Evolutionary conservation across 1,140 invertebrate genomes (phyloP).

Genomic region (Phenacoccus solenopsis): DNA sequence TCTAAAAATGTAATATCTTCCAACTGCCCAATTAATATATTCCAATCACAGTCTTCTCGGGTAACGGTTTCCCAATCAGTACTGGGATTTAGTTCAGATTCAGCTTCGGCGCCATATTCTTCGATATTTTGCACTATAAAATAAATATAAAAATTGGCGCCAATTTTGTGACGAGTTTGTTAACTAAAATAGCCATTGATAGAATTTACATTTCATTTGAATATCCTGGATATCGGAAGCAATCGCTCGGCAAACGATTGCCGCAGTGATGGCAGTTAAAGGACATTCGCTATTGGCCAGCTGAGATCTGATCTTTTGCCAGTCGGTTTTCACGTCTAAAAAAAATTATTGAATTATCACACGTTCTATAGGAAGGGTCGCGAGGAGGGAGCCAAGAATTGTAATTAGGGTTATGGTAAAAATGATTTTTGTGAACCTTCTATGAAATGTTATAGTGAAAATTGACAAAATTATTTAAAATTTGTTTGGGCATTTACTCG

Average conservation of each 20-base stretch:
- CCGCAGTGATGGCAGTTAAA: constrained; percentile 55
- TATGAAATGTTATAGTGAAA: too few species aligned
- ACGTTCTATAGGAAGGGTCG: neutral
- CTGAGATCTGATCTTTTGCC: constrained; percentile 53
- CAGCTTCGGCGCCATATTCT: neutral
- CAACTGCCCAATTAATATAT: constrained; percentile 68
- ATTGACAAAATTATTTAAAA: too few species aligned
- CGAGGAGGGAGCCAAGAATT: too few species aligned
- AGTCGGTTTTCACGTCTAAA: constrained; percentile 36
- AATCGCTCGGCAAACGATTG: constrained; percentile 62
- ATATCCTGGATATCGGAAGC: constrained; percentile 34
- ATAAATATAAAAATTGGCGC: too few species aligned
- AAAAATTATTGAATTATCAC: neutral
- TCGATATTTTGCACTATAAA: neutral
- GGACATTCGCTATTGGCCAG: constrained; percentile 55
- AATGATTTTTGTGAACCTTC: too few species aligned
- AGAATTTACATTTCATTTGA: constrained; percentile 31
- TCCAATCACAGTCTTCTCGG: constrained; percentile 73
- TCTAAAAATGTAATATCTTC: constrained; percentile 69
- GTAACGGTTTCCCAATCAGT: constrained; percentile 71
- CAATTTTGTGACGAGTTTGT: too few species aligned
- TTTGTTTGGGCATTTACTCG: too few species aligned
- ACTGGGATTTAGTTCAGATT: neutral
- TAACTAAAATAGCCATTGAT: too few species aligned
- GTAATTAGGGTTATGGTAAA: too few species aligned